Evolutionary conservation across 1,140 invertebrate genomes (phyloP).

Genomic region (Lepidurus arcticus): DNA sequence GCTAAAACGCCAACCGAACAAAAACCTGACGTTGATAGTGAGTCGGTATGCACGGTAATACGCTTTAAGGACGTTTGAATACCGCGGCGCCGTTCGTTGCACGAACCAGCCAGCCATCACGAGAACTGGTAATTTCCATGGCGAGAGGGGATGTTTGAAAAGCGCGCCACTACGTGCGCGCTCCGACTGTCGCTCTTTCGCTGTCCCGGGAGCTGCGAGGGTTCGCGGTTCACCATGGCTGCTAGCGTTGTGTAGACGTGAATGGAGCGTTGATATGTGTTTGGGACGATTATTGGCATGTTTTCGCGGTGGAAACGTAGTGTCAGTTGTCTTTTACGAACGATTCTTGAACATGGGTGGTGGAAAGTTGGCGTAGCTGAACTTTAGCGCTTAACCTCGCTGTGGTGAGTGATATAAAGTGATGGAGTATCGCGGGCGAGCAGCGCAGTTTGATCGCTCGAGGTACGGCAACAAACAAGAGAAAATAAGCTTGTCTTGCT

Average conservation of each 20-base stretch:
- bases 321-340: not conserved
- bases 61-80: conserved; percentile 24
- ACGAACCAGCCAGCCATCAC: too few relatives aligned
- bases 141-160: too few relatives aligned
- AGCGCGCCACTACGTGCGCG: too few relatives aligned
- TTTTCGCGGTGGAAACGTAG: not conserved
- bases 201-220: not conserved
- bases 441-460: not conserved
- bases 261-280: not conserved
- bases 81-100: not conserved
- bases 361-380: not conserved
- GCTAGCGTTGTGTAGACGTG: not conserved
- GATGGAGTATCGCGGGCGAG: not conserved
- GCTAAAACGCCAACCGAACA: not conserved
- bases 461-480: not conserved
- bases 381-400: not conserved
- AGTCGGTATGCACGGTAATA: not conserved
- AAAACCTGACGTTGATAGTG: not conserved
- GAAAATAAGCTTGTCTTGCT: not conserved
- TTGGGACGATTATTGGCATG: not conserved
- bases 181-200: too few relatives aligned
- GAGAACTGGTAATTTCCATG: too few relatives aligned
- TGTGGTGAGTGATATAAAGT: not conserved
- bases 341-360: not conserved
- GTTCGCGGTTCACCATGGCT: conserved; percentile 6